Base-by-base conservation (phyloP, 2,888 invertebrate genomes). In the Drepanosiphum platanoidis region DNA sequence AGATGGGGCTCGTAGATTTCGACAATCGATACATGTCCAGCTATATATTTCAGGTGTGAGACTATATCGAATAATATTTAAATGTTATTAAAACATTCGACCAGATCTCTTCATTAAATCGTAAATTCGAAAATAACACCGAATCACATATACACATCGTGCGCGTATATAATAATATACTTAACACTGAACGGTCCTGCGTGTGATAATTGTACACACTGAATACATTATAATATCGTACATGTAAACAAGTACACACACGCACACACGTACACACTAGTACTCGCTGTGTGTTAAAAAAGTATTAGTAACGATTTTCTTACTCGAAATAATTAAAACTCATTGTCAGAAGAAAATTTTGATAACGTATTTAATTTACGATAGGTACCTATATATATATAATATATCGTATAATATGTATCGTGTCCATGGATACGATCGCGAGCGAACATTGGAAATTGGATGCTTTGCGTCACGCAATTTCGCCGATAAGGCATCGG, bases 51-150 rank as follows among this genome's bases (percentile, higher is more conserved):
- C 79, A 79, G 11, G 68, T 68, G 80, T 70, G 80, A 52, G 80
- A 68, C 80, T 70, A 46, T 68, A 36, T 83, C 66, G 83, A 75
- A 84, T 77, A 68, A 84, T 66, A 66, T 74, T 83, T 46, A 74
- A 66, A 72, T 83, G 74, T 83, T 82, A 36, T 74, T 66, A 66
- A 66, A 64, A 83, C 64, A 72, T 83, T 74, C 72, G 71, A 72
- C 32, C 83, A 46, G 74, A 84, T 84, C 74, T 84, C 84, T 84
- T 84, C 84, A 84, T 84, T 84, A 74, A 81, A 81, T 81, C 71
- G 81, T 81, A 81, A 81, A 81, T 81, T 71, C 39, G 68, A 80
- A 80, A 80, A 70, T 70, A 71, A 81, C 81, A 71, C 58, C 79
- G 15, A 70, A 80, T 81, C 71, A 36, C 61, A 39, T 58, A 30